Evolutionary conservation across 2,888 invertebrate species (phyloP).

Genomic region (Limnephilus marmoratus): DNA sequence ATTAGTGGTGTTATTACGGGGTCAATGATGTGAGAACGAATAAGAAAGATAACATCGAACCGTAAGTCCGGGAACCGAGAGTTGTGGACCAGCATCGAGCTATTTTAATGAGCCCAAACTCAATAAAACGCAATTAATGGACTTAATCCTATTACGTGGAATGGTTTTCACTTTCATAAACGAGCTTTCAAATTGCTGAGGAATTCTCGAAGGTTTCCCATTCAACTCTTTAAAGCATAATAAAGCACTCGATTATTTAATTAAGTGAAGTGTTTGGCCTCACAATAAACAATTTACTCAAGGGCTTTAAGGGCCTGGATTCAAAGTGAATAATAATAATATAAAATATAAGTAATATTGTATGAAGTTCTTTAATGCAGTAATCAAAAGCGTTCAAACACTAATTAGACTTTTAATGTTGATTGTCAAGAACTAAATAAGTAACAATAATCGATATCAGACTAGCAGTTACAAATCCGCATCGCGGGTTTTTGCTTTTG

Average conservation of each 20-base stretch:
- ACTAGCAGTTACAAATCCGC: no score
- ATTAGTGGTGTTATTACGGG: conserved; percentile 6
- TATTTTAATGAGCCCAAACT: conserved; percentile 40
- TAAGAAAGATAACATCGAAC: conserved; percentile 31
- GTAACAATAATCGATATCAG: no score
- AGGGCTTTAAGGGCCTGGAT: conserved; percentile 12
- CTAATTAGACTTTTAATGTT: neutral
- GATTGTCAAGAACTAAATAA: neutral
- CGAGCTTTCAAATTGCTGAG: conserved; percentile 41
- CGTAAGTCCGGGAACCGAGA: neutral
- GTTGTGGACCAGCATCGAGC: conserved; percentile 9
- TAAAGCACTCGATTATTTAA: conserved; percentile 45
- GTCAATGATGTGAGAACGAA: conserved; percentile 39
- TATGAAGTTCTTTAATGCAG: neutral
- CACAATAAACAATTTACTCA: conserved; percentile 21
- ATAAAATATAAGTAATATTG: neutral
- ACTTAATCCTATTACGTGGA: conserved; percentile 36
- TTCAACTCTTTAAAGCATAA: conserved; percentile 34
- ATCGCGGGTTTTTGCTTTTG: no score
- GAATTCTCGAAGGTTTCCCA: conserved; percentile 38
- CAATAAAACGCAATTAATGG: conserved; percentile 49
- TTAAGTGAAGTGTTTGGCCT: conserved; percentile 23
- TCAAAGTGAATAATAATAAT: neutral
- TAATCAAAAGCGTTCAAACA: neutral
- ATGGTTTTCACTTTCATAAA: conserved; percentile 49